These are phyloP conservation scores for Drosophila truncata DNA, from an alignment of 1,140 invertebrate genomes.

Conservation along the genomic window DNA sequence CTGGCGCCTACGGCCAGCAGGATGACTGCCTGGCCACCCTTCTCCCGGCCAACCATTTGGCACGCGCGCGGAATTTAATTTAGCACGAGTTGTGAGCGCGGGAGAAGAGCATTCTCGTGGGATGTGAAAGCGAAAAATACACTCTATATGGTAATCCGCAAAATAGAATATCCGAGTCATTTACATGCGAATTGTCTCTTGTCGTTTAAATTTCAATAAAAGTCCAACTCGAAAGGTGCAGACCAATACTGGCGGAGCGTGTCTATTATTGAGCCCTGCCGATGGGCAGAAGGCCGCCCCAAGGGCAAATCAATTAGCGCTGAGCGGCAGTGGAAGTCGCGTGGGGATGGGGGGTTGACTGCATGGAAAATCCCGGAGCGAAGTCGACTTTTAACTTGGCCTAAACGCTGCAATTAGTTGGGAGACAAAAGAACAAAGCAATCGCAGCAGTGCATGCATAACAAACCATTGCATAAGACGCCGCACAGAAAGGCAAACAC, in stretches of 20 bases:
- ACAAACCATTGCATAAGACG: constrained; percentile 63
- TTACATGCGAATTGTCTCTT: constrained; percentile 55
- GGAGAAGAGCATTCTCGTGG: constrained; percentile 6
- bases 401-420: constrained; percentile 57
- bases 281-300: constrained; percentile 37
- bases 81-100: constrained; percentile 8
- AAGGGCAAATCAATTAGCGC: constrained; percentile 68
- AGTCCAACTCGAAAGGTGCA: constrained; percentile 26
- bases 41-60: constrained; percentile 33
- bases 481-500: constrained; percentile 29
- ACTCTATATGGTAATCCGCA: constrained; percentile 71
- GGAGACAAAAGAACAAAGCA: constrained; percentile 43
- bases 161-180: constrained; percentile 41
- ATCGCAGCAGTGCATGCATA: constrained; percentile 62
- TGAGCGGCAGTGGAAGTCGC: constrained; percentile 16
- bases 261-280: constrained; percentile 22
- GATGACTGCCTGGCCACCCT: constrained; percentile 21
- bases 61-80: constrained; percentile 67
- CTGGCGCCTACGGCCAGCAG: constrained; percentile 53
- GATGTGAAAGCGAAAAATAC: constrained; percentile 33
- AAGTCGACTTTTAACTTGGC: constrained; percentile 37
- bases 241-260: constrained; percentile 25
- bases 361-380: background rate
- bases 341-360: background rate
- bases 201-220: constrained; percentile 42